Base-by-base conservation (phyloP, 2,888 invertebrate species). In the Pardosa pseudoannulata region DNA sequence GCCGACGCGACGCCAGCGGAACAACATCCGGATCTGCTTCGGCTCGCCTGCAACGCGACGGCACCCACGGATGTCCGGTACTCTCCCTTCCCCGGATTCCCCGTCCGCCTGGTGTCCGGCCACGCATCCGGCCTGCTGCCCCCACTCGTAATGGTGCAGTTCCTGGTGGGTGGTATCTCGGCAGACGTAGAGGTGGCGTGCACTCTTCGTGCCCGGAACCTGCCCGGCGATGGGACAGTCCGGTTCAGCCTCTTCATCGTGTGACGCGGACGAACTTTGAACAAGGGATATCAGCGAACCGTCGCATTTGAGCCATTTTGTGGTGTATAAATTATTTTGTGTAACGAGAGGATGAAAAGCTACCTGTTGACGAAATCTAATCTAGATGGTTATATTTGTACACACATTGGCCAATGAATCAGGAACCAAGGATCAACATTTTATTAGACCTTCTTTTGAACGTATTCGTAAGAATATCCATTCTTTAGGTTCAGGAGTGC, bases 91-190 rank as follows among this genome's bases (percentile, higher is more conserved):
- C 71, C 67, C 1, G 88, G 88, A 2, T 83, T 88, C 28, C 88
- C 82, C 2, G 50, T 32, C 23, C 46, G 39, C 5, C 79, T 79
- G 29, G 31, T 76, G 7, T 32, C 68, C 1, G 72, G 73, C 1
- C 23, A n/a, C 3, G 62, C 41, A 11, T 70, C 83, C 0, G 29
- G 31, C 9, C 23, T 79, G 7, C 23, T 79, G 7, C 88, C 88
- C 2, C 87, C 87, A 0, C 2, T 88, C 5, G 83, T 88, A 2
- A 88, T 88, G 79, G 75, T 88, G n/a, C 88, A 88, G 41, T 88
- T 88, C 62, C 29, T 88, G 1, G 83, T 79, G 0, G 7, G 70
- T 0, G 70, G 72, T 16, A 13, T 65, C 2, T 64, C 64, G 39
- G 65, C 74, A 1, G 83, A 88, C 39, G 78, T 88, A 5, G 79